These are phyloP conservation scores for Yponomeuta plumbellus DNA, from an alignment of 2,888 invertebrate genomes.

Conservation along the genomic window DNA sequence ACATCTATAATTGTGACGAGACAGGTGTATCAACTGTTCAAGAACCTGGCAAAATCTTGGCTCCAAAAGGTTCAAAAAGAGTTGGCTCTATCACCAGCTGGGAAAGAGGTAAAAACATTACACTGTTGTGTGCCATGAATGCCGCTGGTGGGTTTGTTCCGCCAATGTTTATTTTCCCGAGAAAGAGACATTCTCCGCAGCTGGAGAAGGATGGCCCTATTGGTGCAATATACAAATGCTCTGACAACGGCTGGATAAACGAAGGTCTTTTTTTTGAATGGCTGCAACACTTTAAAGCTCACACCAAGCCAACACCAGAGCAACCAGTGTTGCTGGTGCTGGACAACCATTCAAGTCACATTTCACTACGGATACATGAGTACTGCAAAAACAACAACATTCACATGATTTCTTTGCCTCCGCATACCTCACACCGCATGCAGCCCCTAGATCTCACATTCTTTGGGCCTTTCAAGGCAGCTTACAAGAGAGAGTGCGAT, in stretches of 20 bases:
- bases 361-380: conserved; percentile 27
- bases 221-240: conserved; percentile 27
- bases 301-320: conserved; percentile 27
- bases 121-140: conserved; percentile 25
- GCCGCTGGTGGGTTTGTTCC: conserved; percentile 25
- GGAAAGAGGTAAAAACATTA: conserved; percentile 26
- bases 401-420: conserved; percentile 19
- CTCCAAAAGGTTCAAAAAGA: conserved; percentile 23
- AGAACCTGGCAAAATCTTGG: conserved; percentile 24
- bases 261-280: conserved; percentile 30
- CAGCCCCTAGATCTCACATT: conserved; percentile 32
- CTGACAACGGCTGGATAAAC: conserved; percentile 29
- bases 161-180: conserved; percentile 26
- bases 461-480: conserved; percentile 28
- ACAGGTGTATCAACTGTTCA: conserved; percentile 25
- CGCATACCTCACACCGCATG: conserved; percentile 30
- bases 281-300: conserved; percentile 27
- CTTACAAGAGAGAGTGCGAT: conserved; percentile 33
- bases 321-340: conserved; percentile 29
- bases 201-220: conserved; percentile 25
- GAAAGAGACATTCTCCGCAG: conserved; percentile 23
- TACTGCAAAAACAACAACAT: conserved; percentile 27
- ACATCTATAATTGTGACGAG: conserved; percentile 31
- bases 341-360: conserved; percentile 21
- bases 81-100: too few species aligned